A percentile compares a stretch with the other conserved stretches of the same genome.
Conservation (phyloP, 2,888 invertebrate genomes). For the Phaonia tiefii region DNA sequence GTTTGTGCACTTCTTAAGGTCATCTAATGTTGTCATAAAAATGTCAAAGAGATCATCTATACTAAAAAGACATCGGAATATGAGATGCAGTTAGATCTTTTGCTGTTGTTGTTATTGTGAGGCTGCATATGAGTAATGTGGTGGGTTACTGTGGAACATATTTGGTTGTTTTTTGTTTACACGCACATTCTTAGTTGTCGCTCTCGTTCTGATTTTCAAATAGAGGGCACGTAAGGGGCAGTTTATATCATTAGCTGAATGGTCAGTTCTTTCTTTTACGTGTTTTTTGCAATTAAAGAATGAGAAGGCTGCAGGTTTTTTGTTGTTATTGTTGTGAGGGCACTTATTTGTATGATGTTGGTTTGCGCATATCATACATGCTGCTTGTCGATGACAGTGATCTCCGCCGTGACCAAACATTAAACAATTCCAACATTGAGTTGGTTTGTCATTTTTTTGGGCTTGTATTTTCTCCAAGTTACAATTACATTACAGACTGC, state of each 20-base stretch:
- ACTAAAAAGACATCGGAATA: slow-evolving; percentile 13
- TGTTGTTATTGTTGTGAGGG: not conserved
- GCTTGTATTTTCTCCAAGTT: slow-evolving; percentile 7
- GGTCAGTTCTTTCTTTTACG: slow-evolving; percentile 23
- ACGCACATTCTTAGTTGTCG: slow-evolving; percentile 2
- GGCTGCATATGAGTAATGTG: not conserved
- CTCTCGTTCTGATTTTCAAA: slow-evolving; percentile 15
- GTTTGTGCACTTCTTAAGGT: too few relatives aligned
- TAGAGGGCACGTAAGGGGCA: slow-evolving; percentile 37
- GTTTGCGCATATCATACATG: slow-evolving; percentile 19
- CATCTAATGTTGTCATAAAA: slow-evolving; percentile 6
- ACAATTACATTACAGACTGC: not conserved
- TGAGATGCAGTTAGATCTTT: not conserved
- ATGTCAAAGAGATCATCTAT: slow-evolving; percentile 18
- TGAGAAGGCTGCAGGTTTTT: slow-evolving; percentile 33
- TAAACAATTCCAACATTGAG: too few relatives aligned
- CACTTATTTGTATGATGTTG: slow-evolving; percentile 30
- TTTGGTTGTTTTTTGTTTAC: not conserved
- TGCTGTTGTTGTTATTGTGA: slow-evolving; percentile 15
- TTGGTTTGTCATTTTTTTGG: not conserved
- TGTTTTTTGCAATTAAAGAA: slow-evolving; percentile 43
- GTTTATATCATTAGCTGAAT: slow-evolving; percentile 34
- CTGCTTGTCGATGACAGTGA: slow-evolving; percentile 1
- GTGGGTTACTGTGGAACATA: not conserved
- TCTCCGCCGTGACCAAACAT: not conserved